Evolutionary conservation across 92 coral and sea anemone species (phyloP).

Genomic region (Porites evermanni): DNA sequence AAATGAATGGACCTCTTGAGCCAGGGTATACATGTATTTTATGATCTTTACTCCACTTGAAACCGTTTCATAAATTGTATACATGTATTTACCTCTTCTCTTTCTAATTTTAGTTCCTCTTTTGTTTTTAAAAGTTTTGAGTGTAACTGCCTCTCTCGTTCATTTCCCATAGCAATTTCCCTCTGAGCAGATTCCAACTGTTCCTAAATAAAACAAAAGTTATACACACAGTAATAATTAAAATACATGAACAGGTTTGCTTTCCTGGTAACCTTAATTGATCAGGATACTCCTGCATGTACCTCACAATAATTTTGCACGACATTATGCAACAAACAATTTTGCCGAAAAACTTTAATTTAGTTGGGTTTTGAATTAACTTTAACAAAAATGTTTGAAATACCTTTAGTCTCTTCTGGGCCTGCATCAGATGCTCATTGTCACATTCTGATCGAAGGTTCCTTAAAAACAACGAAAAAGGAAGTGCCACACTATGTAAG

Average conservation of each 20-base stretch:
- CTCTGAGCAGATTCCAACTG: conserved; percentile 88
- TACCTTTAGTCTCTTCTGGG: conserved; percentile 93
- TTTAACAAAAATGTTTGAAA: neutral
- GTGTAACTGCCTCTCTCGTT: conserved; percentile 85
- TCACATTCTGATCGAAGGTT: conserved; percentile 96
- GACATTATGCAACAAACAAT: no score
- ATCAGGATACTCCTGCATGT: no score
- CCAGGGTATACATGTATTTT: no score
- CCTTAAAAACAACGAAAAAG: conserved; percentile 40
- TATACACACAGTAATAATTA: neutral
- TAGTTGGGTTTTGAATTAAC: neutral
- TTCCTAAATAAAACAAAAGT: conserved; percentile 54
- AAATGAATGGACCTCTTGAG: no score
- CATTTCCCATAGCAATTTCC: conserved; percentile 86
- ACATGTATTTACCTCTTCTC: conserved; percentile 77
- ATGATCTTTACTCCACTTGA: no score
- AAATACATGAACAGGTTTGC: neutral
- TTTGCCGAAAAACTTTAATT: neutral
- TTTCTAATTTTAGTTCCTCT: conserved; percentile 82
- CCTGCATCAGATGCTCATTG: conserved; percentile 85
- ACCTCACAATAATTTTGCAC: no score
- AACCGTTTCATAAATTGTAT: neutral
- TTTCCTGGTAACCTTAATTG: no score
- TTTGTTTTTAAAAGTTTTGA: conserved; percentile 67
- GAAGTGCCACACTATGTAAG: neutral